These are phyloP conservation scores for Cryptocephalus moraei DNA, from an alignment of 2,888 invertebrate species.

Conservation along the genomic window DNA sequence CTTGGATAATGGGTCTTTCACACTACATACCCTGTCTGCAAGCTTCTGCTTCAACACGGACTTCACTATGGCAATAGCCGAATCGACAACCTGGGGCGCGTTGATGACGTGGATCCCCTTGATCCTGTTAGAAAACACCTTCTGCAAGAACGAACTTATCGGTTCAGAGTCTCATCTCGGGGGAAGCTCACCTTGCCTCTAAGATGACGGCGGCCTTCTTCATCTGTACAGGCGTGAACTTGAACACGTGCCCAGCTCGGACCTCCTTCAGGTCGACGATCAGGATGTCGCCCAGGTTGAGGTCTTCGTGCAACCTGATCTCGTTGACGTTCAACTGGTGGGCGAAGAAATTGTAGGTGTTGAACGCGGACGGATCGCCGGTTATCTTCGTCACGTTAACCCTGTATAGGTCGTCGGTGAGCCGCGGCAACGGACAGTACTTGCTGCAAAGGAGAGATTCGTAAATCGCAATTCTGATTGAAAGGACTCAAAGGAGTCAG, in stretches of 20 bases:
- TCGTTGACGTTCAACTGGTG: constrained; percentile 39
- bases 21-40: constrained; percentile 32
- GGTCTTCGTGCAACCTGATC: constrained; percentile 37
- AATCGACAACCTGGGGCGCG: constrained; percentile 28
- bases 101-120: constrained; percentile 40
- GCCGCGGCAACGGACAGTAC: constrained; percentile 38
- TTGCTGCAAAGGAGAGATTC: constrained; percentile 25
- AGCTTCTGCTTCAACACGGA: constrained; percentile 37
- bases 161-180: background rate
- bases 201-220: constrained; percentile 37
- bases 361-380: constrained; percentile 21
- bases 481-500: background rate
- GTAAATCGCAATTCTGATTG: background rate
- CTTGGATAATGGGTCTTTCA: too few relatives aligned
- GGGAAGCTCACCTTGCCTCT: constrained; percentile 27
- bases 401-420: constrained; percentile 38
- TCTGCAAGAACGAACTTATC: constrained; percentile 31
- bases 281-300: constrained; percentile 38
- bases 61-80: constrained; percentile 32
- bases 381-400: constrained; percentile 37
- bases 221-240: constrained; percentile 36
- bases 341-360: constrained; percentile 30
- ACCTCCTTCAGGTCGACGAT: constrained; percentile 36
- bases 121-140: constrained; percentile 38
- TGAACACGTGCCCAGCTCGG: constrained; percentile 34